Base-by-base conservation (phyloP, 2,888 invertebrate genomes). In the Drosophila formosana region DNA sequence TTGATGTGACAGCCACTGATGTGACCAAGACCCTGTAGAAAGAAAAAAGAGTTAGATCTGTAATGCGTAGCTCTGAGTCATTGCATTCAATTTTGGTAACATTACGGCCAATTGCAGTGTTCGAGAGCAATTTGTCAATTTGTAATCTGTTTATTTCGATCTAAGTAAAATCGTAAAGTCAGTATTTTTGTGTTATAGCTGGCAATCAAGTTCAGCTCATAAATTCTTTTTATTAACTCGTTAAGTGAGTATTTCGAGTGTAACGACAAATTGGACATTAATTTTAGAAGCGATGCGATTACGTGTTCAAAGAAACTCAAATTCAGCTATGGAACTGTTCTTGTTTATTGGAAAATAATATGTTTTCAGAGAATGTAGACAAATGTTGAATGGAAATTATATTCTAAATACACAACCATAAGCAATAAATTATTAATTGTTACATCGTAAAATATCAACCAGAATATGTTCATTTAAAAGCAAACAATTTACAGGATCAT, bases 1-100 rank as follows among this genome's bases (percentile, higher is more conserved):
- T 98, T 98, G 83, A 98, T 95, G 93, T 98, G 98, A 1, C 97
- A 97, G 5, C 98, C 98, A 45, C 97, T 97, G 41, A 97, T 95
- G 90, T 97, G 97, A 0, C 96, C 97, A 77, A 98, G 94, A 52
- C 95, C 94, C 96, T 97, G 18, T 18, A 18, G 18, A 18, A 18
- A 93, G 1, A 92, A 93, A 46, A 11, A 30, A 25, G 2, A 39
- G 18, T 23, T 3, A 5, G 41, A 13, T 6, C 0, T 4, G 26
- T 6, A 11, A 57, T 7, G 26, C 37, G 25, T 9, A 46, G 6
- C 9, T 6, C 7, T 26, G 34, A 43, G 3, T 18, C 41, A 43
- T 18, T 18, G 18, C n/a, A 7, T 43, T 43, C 7, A 6, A 37
- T 37, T 3, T 2, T 5, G n/a, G 37, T 1, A 37, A 37, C 9